Percentiles rank a stretch among this genome's conserved stretches.
Conservation (phyloP, 2,888 invertebrate species). For the Philopedon plagiatum region DNA sequence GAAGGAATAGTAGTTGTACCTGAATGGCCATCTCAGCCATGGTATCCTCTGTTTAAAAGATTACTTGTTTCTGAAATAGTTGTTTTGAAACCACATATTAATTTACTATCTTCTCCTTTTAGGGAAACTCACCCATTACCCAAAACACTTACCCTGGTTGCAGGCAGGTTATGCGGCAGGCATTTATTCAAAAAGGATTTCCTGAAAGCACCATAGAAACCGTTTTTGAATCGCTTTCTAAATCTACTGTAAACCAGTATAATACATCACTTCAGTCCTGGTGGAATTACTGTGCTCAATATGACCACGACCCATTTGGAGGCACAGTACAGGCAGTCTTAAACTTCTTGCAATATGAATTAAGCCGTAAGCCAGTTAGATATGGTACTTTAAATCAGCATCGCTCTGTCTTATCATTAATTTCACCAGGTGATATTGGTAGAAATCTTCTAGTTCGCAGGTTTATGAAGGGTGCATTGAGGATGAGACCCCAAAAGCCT, state of each 20-base stretch:
- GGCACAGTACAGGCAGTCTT: neutral
- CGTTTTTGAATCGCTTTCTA: neutral
- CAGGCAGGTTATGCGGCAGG: neutral
- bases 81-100: neutral
- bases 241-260: neutral
- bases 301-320: neutral
- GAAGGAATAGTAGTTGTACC: conserved; percentile 49
- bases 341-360: neutral
- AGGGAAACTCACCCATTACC: neutral
- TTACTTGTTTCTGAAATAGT: neutral
- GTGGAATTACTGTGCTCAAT: neutral
- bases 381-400: conserved; percentile 55
- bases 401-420: conserved; percentile 53
- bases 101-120: neutral
- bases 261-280: neutral
- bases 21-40: conserved; percentile 47
- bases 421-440: conserved; percentile 46
- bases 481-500: conserved; percentile 51
- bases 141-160: neutral
- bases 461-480: conserved; percentile 54
- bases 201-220: neutral
- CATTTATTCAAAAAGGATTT: neutral
- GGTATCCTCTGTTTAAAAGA: conserved; percentile 40
- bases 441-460: conserved; percentile 49
- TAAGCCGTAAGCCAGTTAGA: neutral